Evolutionary conservation across 2,797 vertebrate species (phyloP).

Genomic region (Botia almorhae): DNA sequence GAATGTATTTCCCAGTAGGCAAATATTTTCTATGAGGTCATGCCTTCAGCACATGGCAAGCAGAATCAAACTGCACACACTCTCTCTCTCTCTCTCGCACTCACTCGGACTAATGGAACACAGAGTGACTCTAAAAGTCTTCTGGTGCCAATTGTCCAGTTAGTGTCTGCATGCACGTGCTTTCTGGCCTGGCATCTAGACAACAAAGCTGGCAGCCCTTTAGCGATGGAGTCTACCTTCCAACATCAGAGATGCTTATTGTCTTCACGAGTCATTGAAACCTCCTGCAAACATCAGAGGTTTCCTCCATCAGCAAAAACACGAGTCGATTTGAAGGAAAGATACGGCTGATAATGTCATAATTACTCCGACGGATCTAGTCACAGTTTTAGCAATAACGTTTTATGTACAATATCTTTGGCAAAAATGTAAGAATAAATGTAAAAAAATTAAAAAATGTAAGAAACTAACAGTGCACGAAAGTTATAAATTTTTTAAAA

Average conservation of each 20-base stretch:
- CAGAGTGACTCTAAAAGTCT: constrained; percentile 52
- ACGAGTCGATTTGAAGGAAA: constrained; percentile 19
- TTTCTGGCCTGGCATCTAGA: constrained; percentile 59
- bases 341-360: background rate
- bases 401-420: too few relatives aligned
- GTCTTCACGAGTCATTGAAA: constrained; percentile 58
- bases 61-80: constrained; percentile 59
- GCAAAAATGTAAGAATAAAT: too few relatives aligned
- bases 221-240: constrained; percentile 44
- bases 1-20: constrained; percentile 46
- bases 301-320: constrained; percentile 33
- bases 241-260: constrained; percentile 52
- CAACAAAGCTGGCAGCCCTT: constrained; percentile 67
- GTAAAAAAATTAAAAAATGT: too few relatives aligned
- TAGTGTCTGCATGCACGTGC: constrained; percentile 58
- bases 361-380: too few relatives aligned
- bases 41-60: constrained; percentile 45
- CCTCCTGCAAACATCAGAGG: constrained; percentile 51
- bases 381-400: too few relatives aligned
- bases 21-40: constrained; percentile 55
- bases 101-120: constrained; percentile 52
- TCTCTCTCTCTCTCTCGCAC: constrained; percentile 46
- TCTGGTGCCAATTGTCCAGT: constrained; percentile 60
- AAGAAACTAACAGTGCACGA: too few relatives aligned
- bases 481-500: too few relatives aligned